Base-by-base conservation (phyloP, 2,797 vertebrate genomes). In the Dendrocincla fuliginosa region DNA sequence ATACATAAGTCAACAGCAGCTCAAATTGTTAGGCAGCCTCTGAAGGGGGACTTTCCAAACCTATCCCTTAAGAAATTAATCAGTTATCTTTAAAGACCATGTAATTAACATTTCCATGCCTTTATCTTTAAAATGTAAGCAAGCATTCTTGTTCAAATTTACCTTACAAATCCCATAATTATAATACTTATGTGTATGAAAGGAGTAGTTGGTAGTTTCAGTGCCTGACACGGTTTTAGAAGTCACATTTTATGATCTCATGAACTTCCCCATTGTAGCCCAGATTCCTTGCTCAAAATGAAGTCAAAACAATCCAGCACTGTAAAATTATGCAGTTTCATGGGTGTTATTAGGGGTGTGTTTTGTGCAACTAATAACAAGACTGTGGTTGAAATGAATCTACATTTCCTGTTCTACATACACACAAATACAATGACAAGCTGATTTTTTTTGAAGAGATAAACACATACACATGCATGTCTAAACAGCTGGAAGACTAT, bases 231-330 rank as follows among this genome's bases (percentile, higher is more conserved):
- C 6, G 16, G 64, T 60, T 95, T 91, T 79, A 84, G 64, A 83
- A 92, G 56, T 28, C 33, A 70, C 70, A 64, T 85, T 93, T 91
- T 89, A 77, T 80, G 84, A 92, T 93, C 68, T 95, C 44, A 74
- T 64, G 87, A 93, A 83, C 89, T 91, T 92, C 30, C 52, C 22
- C 39, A 59, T 56, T 10, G 5, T 68, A 89, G 35, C 30, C 18
- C 46, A 84, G 73, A 81, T 77, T 89, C n/a, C 13, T 13, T 41
- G 42, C 52, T 70, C 63, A 37, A 83, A 92, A 75, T 46, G 39
- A 92, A 95, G 68, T 89, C 68, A 74, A 46, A 93, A 83, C 52
- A 46, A 60, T 60, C 74, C 59, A 87, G 52, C 70, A 15, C 44
- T 11, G 18, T 67, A 65, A 89, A 89, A 91, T 42, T 19, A 64